phyloP scores from a whole-genome alignment of 2,113 vertebrate genomes.

The Engraulis encrasicolus region DNA sequence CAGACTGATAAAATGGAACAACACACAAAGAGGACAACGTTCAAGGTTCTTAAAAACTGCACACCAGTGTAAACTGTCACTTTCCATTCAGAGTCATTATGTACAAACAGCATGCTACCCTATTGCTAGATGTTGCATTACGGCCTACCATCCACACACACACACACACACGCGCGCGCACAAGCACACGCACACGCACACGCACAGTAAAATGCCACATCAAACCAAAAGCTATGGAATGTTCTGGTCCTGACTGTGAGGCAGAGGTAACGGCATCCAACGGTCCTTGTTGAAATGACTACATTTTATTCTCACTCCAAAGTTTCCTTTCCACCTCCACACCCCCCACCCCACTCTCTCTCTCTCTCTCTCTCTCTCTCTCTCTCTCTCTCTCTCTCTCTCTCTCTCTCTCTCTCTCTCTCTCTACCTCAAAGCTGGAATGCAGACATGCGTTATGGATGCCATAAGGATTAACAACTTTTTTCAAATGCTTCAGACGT shows the following conservation, averaged over 20 bases:
- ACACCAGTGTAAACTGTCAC: not conserved
- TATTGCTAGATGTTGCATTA: not conserved
- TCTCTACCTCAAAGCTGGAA: too few relatives aligned
- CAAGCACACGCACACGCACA: not conserved
- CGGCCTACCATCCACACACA: not conserved
- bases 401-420: not conserved
- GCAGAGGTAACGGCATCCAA: not conserved
- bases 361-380: not conserved
- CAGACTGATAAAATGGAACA: not conserved
- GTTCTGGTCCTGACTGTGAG: not conserved
- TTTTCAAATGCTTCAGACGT: too few relatives aligned
- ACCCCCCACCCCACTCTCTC: not conserved
- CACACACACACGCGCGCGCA: slow-evolving; percentile 1
- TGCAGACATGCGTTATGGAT: too few relatives aligned
- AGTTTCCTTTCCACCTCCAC: not conserved
- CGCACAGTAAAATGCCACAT: too few relatives aligned
- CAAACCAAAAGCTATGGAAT: not conserved
- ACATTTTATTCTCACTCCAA: not conserved
- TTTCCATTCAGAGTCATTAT: not conserved
- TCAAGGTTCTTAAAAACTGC: not conserved
- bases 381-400: not conserved
- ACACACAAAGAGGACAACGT: not conserved
- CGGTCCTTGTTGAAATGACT: not conserved
- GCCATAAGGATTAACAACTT: too few relatives aligned
- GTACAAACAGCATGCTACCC: too few relatives aligned